Evolutionary conservation across 2,797 vertebrate genomes (phyloP).

Genomic region (Pampus argenteus): DNA sequence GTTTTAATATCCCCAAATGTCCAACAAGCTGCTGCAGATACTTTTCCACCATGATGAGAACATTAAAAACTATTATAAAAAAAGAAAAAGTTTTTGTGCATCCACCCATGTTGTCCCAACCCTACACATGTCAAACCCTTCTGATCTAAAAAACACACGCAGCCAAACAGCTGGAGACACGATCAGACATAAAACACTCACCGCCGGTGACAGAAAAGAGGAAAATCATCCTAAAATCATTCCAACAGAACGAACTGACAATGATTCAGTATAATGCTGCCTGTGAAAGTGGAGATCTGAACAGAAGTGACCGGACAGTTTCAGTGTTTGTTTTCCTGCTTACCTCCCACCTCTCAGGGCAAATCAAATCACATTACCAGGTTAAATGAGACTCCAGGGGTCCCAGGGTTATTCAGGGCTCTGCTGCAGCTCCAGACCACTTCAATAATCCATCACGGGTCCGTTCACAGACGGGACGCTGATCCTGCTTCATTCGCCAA

Average conservation of each 20-base stretch:
- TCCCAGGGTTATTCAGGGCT: background rate
- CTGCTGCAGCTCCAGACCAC: background rate
- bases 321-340: background rate
- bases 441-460: background rate
- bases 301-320: background rate
- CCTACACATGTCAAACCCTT: background rate
- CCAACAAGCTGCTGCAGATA: background rate
- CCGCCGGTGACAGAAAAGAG: background rate
- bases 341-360: background rate
- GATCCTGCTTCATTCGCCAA: background rate
- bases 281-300: too few species aligned
- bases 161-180: background rate
- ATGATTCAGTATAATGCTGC: background rate
- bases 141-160: background rate
- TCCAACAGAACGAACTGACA: background rate
- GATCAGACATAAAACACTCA: constrained; percentile 3
- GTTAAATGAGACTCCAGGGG: constrained; percentile 25
- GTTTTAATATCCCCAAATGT: background rate
- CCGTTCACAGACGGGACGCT: background rate
- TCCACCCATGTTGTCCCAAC: background rate
- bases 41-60: background rate
- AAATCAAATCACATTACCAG: background rate
- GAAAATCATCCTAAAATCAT: background rate
- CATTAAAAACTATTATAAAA: background rate
- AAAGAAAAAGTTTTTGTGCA: too few species aligned